These are phyloP conservation scores for Phataginus tricuspis DNA, from an alignment of 2,797 vertebrate species.

Conservation along the genomic window DNA sequence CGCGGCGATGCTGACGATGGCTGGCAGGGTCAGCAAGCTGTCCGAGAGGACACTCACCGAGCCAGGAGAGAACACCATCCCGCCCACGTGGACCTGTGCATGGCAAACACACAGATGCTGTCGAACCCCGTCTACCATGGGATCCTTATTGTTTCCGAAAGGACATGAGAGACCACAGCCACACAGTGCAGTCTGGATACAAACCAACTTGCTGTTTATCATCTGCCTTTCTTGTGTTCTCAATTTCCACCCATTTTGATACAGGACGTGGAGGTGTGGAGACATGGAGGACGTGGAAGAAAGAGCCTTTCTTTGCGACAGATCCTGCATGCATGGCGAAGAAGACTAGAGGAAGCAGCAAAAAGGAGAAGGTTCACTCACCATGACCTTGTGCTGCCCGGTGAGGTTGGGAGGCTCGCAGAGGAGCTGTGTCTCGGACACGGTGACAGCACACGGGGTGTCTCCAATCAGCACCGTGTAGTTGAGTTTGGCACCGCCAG, in stretches of 20 bases:
- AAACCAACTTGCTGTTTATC: neutral
- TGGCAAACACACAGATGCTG: conserved; percentile 41
- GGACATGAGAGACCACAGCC: neutral
- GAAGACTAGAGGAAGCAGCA: neutral
- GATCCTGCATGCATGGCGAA: accelerated
- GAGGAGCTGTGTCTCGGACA: conserved; percentile 97
- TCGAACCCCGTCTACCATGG: neutral
- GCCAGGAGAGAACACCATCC: conserved; percentile 95
- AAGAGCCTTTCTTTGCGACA: neutral
- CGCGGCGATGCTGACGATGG: conserved; percentile 97
- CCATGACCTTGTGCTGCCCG: conserved; percentile 96
- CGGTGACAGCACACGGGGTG: conserved; percentile 94
- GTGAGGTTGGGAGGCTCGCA: conserved; percentile 97
- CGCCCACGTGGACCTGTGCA: conserved; percentile 95
- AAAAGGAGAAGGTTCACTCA: conserved; percentile 69
- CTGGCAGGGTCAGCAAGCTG: conserved; percentile 96
- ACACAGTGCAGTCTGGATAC: neutral
- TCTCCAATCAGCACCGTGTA: conserved; percentile 98
- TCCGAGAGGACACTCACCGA: conserved; percentile 95
- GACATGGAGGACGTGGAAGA: neutral
- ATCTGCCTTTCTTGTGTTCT: neutral
- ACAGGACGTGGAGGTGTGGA: neutral
- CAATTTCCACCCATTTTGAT: neutral
- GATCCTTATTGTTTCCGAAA: neutral
- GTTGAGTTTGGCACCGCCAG: conserved; percentile 97